Base-by-base conservation (phyloP, 2,888 invertebrate genomes). In the Phorcus lineatus region DNA sequence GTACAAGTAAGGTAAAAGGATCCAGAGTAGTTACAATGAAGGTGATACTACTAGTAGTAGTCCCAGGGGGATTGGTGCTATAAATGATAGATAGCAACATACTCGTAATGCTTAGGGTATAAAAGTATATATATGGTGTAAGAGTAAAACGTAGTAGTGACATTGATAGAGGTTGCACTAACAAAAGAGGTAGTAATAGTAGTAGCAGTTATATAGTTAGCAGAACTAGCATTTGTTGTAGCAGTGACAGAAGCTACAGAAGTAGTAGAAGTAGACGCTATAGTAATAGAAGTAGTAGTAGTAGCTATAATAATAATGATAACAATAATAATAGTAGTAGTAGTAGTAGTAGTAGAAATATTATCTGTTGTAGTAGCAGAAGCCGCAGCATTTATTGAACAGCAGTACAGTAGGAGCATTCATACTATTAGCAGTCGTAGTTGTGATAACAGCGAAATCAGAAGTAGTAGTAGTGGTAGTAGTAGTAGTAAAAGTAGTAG, bases 371-470 rank as follows among this genome's bases (percentile, higher is more conserved):
- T 28, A 52, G 52, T 24, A 24, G 28, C 17, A 2, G 22, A 1
- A 52, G 55, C 7, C 3, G 17, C 16, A 55, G 31, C 22, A 36
- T 36, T 3, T 36, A 36, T 3, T 36, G n/a, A 36, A 7, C 7
- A 36, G 7, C 7, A 36, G 4, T 7, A 36, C 36, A 24, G n/a
- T 28, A 53, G 19, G 47, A 22, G 54, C 16, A 24, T 22, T 6
- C 55, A 57, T 28, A 62, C 24, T 40, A 78, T n/a, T 52, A 40
- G 67, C n/a, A 78, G 78, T 66, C 40, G 66, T 31, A 66, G 66
- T 40, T 47, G 66, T 57, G 28, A 62, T 40, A 62, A n/a, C n/a
- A 78, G 62, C 17, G 31, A 36, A 17, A 62, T 28, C 17, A 62
- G 62, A 31, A 55, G 36, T 17, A 55, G 31, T 3, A 55, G 57